These are phyloP conservation scores for Lysandra bellargus DNA, from an alignment of 2,888 invertebrate species.

Conservation along the genomic window DNA sequence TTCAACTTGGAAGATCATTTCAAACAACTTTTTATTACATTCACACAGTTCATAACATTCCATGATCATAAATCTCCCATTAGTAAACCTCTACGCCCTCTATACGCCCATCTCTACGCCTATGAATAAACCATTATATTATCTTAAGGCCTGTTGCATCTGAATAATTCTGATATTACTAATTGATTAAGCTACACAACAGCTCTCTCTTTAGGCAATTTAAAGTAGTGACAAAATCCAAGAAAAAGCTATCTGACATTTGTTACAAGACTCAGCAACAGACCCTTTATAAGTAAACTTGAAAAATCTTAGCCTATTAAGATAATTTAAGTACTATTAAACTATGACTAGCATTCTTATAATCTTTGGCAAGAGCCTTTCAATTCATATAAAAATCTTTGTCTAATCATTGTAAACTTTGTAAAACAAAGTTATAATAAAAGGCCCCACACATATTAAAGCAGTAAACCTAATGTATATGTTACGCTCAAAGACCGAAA, in stretches of 20 bases:
- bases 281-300: neutral
- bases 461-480: conserved; percentile 44
- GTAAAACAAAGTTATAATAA: conserved; percentile 50
- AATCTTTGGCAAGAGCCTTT: conserved; percentile 39
- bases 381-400: conserved; percentile 35
- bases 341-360: conserved; percentile 35
- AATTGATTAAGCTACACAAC: neutral
- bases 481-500: no score
- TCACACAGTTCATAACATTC: neutral
- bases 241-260: neutral
- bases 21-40: neutral
- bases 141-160: neutral
- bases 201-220: neutral
- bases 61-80: neutral
- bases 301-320: neutral
- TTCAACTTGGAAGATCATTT: neutral
- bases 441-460: conserved; percentile 54
- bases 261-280: neutral
- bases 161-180: neutral
- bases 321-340: neutral
- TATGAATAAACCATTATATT: neutral
- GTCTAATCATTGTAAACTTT: conserved; percentile 20
- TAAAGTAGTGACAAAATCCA: neutral
- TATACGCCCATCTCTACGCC: no score
- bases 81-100: neutral